These are phyloP conservation scores for Microhierax caerulescens DNA, from an alignment of 2,797 vertebrate species.

Conservation along the genomic window DNA sequence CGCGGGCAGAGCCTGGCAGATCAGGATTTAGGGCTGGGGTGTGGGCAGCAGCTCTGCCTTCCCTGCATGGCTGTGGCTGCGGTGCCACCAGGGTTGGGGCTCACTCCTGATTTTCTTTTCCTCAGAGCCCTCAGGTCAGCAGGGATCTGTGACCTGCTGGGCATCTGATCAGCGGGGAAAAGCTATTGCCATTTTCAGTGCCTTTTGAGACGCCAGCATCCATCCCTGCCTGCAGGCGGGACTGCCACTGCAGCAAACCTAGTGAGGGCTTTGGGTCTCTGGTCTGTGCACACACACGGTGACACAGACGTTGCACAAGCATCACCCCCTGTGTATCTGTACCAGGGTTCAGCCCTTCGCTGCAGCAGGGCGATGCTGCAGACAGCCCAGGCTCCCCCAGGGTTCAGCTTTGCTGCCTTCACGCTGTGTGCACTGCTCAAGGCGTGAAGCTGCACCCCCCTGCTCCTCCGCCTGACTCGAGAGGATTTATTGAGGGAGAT, in stretches of 20 bases:
- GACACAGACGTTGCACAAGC: not conserved
- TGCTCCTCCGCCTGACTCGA: accelerated
- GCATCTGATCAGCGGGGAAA: accelerated
- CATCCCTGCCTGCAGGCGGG: accelerated
- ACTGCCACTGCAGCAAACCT: not conserved
- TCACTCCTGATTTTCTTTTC: not conserved
- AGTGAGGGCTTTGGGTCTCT: accelerated
- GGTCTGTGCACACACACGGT: accelerated
- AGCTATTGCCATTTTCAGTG: not conserved
- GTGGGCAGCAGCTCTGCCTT: not conserved
- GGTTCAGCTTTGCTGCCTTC: not conserved
- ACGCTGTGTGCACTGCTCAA: accelerated
- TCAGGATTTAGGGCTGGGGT: not conserved
- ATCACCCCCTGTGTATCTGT: accelerated
- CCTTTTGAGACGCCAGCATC: not conserved
- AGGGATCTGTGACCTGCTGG: not conserved
- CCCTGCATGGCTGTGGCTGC: accelerated
- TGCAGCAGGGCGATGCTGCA: not conserved
- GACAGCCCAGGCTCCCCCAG: accelerated
- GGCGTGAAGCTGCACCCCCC: accelerated
- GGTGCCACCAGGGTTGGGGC: not conserved
- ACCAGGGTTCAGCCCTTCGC: not conserved
- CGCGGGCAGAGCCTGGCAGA: not conserved
- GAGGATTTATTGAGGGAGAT: slow-evolving; percentile 30
- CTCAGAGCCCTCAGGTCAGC: not conserved